Percentiles rank a stretch among this genome's conserved stretches.
phyloP scores from a whole-genome alignment of 2,888 invertebrate species.

The Agonopterix alstromeriana region DNA sequence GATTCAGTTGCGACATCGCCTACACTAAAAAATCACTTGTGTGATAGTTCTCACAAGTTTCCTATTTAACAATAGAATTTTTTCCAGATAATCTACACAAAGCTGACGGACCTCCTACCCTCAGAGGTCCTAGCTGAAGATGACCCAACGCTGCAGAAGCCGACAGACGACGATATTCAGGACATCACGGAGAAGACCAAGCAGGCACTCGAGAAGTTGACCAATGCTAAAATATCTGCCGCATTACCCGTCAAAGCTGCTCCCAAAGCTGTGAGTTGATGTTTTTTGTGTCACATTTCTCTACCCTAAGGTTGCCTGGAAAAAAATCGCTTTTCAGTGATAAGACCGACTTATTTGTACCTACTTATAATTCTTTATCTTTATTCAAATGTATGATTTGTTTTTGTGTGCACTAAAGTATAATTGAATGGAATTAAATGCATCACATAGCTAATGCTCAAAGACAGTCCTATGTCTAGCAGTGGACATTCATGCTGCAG shows the following conservation, averaged over 20 bases:
- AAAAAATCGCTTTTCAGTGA: no score
- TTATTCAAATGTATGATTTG: no score
- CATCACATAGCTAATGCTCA: no score
- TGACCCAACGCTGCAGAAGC: conserved; percentile 93
- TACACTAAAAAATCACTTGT: no score
- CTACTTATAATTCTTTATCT: no score
- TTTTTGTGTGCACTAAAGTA: no score
- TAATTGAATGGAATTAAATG: no score
- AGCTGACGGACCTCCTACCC: conserved; percentile 93
- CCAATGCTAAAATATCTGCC: conserved; percentile 92
- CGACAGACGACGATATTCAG: conserved; percentile 89
- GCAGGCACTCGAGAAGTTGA: conserved; percentile 91
- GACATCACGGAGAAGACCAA: conserved; percentile 94
- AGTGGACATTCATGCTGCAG: no score
- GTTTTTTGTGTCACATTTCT: background rate
- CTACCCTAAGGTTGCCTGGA: background rate
- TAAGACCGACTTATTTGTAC: no score
- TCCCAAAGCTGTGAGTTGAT: conserved; percentile 84
- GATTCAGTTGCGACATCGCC: no score
- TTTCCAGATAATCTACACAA: conserved; percentile 91
- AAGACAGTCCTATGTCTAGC: no score
- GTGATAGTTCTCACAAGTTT: no score
- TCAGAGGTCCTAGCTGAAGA: conserved; percentile 93
- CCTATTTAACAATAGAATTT: background rate
- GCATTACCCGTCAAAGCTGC: conserved; percentile 98